phyloP scores from a whole-genome alignment of 64 coral and sea anemone genomes.

The Pachyseris speciosa region DNA sequence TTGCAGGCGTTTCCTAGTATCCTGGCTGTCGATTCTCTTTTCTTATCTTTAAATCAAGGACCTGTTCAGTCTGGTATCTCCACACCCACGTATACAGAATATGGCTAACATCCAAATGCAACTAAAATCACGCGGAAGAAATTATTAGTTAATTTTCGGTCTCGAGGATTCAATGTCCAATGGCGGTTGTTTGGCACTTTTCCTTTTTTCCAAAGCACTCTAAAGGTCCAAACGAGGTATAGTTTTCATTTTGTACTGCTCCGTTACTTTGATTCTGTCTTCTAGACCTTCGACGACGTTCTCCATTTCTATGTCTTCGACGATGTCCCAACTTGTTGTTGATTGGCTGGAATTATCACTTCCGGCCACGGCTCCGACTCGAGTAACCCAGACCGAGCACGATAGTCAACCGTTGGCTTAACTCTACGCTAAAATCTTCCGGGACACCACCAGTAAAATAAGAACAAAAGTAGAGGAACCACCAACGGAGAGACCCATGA shows the following conservation, averaged over 20 bases:
- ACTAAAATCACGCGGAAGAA: too few relatives aligned
- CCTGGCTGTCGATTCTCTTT: too few relatives aligned
- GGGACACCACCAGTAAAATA: not conserved
- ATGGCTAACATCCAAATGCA: too few relatives aligned
- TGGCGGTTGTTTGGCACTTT: too few relatives aligned
- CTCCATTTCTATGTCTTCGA: not conserved
- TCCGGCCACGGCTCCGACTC: not conserved
- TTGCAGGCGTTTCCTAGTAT: too few relatives aligned
- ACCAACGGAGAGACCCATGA: not conserved
- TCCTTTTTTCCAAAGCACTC: too few relatives aligned
- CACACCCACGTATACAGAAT: too few relatives aligned
- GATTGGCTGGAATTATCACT: not conserved
- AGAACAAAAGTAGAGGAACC: not conserved
- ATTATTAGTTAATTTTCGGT: too few relatives aligned
- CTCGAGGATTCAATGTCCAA: too few relatives aligned
- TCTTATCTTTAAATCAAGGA: too few relatives aligned
- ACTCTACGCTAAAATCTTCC: slow-evolving; percentile 2
- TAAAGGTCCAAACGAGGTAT: not conserved
- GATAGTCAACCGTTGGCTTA: too few relatives aligned
- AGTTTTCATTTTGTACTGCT: not conserved
- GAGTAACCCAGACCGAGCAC: not conserved
- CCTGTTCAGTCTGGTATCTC: too few relatives aligned
- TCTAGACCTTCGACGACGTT: not conserved
- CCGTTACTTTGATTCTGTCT: not conserved
- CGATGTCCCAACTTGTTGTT: not conserved